These are phyloP conservation scores for Seira ritae DNA, from an alignment of 2,888 invertebrate species.

Conservation along the genomic window DNA sequence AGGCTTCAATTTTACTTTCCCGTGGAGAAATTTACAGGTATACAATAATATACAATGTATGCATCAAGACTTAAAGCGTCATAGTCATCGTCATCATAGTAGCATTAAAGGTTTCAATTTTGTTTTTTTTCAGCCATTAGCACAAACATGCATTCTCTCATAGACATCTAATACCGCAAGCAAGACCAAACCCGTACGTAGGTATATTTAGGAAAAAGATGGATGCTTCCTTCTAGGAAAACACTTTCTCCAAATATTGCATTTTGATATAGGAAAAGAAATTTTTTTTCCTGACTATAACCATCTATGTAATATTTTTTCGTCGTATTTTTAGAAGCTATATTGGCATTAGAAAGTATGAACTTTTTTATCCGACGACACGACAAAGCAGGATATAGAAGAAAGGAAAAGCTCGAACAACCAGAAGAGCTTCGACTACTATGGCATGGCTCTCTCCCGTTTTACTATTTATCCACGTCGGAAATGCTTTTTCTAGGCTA, in stretches of 20 bases:
- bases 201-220: no score
- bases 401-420: background rate
- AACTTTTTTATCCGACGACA: background rate
- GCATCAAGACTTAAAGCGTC: no score
- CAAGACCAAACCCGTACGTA: no score
- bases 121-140: conserved; percentile 31
- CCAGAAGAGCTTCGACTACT: no score
- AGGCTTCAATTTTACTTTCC: no score
- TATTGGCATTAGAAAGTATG: background rate
- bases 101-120: conserved; percentile 8
- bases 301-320: no score
- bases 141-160: conserved; percentile 15
- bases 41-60: no score
- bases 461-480: conserved; percentile 58
- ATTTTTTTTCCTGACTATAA: background rate
- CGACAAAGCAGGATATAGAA: conserved; percentile 8
- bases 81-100: no score
- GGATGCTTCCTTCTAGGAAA: background rate
- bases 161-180: no score
- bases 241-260: conserved; percentile 2
- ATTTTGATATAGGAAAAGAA: background rate
- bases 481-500: conserved; percentile 60
- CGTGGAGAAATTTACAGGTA: no score
- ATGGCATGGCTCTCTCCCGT: no score
- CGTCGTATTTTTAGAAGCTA: no score